Percentiles rank a stretch among this genome's conserved stretches.
These are phyloP conservation scores for Erebia aethiops DNA, from an alignment of 2,888 invertebrate species.

Conservation along the genomic window DNA sequence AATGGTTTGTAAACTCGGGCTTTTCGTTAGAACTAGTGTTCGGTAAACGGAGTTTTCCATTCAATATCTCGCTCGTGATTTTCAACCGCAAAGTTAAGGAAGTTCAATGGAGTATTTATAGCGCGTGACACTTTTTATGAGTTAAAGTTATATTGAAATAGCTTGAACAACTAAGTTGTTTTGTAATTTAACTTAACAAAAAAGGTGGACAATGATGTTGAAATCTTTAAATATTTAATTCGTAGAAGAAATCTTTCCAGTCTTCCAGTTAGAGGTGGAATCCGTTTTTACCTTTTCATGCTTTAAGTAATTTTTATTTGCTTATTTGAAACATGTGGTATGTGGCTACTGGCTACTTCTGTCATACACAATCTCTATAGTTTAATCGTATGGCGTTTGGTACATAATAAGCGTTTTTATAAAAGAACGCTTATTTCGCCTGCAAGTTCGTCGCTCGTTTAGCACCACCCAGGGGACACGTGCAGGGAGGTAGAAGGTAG, in stretches of 20 bases:
- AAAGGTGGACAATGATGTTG: not conserved
- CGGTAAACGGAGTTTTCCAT: slow-evolving; percentile 11
- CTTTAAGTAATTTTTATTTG: no score
- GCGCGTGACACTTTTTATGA: not conserved
- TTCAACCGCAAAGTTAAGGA: not conserved
- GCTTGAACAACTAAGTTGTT: not conserved
- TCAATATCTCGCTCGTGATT: slow-evolving; percentile 13
- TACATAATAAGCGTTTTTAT: no score
- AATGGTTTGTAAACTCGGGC: slow-evolving; percentile 30
- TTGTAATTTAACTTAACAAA: not conserved
- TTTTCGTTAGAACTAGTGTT: slow-evolving; percentile 19
- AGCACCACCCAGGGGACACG: no score
- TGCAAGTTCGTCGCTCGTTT: no score
- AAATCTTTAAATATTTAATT: not conserved
- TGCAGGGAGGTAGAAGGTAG: no score
- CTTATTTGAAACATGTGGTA: no score
- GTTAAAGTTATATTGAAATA: not conserved
- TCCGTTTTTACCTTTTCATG: no score
- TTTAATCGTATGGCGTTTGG: no score
- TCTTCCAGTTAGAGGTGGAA: no score
- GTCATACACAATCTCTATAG: no score
- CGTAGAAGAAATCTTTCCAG: not conserved
- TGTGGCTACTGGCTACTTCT: no score
- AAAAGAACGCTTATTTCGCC: no score
- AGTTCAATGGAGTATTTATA: not conserved